Evolutionary conservation across 2,888 invertebrate species (phyloP).

Genomic region (Lithosia quadra): DNA sequence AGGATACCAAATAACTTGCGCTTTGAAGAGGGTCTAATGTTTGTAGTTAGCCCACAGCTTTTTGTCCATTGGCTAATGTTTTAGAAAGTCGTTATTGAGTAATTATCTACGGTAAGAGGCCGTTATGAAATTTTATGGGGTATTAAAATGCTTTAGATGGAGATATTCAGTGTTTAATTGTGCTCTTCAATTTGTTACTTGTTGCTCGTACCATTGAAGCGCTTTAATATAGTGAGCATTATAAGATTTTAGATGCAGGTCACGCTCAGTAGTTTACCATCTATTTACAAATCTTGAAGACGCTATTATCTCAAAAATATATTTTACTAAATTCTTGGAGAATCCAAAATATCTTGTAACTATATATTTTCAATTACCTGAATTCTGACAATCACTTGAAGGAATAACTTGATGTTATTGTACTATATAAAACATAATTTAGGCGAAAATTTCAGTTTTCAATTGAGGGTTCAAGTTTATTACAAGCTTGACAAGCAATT

Average conservation of each 20-base stretch:
- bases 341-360: constrained; percentile 19
- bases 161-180: constrained; percentile 24
- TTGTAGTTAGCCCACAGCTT: constrained; percentile 46
- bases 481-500: no score
- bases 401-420: constrained; percentile 26
- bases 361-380: no score
- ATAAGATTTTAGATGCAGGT: constrained; percentile 30
- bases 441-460: neutral
- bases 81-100: constrained; percentile 51
- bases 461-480: neutral
- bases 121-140: constrained; percentile 40
- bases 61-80: constrained; percentile 48
- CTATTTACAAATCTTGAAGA: constrained; percentile 31
- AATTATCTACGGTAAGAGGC: constrained; percentile 40
- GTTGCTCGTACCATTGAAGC: constrained; percentile 37
- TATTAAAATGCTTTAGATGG: constrained; percentile 33
- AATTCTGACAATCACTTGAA: constrained; percentile 15
- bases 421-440: neutral
- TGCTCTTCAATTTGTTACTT: constrained; percentile 36
- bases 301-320: constrained; percentile 34
- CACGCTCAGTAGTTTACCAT: constrained; percentile 39
- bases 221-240: constrained; percentile 35
- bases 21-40: constrained; percentile 55
- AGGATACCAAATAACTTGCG: constrained; percentile 47
- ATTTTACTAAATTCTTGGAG: constrained; percentile 39